These are phyloP conservation scores for Megalops atlanticus DNA, from an alignment of 2,113 vertebrate species.

Conservation along the genomic window DNA sequence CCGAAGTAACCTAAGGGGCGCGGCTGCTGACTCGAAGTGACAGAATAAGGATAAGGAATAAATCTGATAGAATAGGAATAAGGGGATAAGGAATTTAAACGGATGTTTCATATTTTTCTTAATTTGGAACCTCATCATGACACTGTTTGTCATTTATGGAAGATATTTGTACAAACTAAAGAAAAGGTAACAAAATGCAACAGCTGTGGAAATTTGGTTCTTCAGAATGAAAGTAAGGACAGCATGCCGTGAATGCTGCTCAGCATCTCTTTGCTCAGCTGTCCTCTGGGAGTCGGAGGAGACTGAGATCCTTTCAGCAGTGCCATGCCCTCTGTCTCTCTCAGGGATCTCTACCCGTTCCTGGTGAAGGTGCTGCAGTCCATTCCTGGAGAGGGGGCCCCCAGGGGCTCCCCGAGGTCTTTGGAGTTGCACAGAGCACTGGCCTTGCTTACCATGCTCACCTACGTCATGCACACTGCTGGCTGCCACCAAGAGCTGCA, in stretches of 20 bases:
- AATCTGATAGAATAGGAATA: too few species aligned
- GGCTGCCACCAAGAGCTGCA: slow-evolving; percentile 74
- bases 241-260: not conserved
- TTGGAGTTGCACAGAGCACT: slow-evolving; percentile 72
- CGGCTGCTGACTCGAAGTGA: too few species aligned
- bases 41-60: too few species aligned
- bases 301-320: too few species aligned
- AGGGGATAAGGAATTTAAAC: too few species aligned
- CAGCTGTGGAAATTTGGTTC: not conserved
- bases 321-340: slow-evolving; percentile 9
- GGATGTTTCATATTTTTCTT: too few species aligned
- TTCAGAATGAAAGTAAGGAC: not conserved
- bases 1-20: too few species aligned
- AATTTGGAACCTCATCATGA: too few species aligned
- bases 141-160: too few species aligned
- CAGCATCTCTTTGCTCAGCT: too few species aligned
- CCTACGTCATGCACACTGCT: slow-evolving; percentile 81
- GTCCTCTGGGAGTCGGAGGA: too few species aligned
- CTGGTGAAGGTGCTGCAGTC: slow-evolving; percentile 80
- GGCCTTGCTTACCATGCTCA: slow-evolving; percentile 80
- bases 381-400: slow-evolving; percentile 53
- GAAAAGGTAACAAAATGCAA: not conserved
- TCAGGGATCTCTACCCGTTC: slow-evolving; percentile 88
- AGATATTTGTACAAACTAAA: too few species aligned
- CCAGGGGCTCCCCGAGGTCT: slow-evolving; percentile 44